Percentiles rank a stretch among this genome's conserved stretches.
Evolutionary conservation across 2,113 vertebrate genomes (phyloP).

Genomic region (Lontra canadensis): DNA sequence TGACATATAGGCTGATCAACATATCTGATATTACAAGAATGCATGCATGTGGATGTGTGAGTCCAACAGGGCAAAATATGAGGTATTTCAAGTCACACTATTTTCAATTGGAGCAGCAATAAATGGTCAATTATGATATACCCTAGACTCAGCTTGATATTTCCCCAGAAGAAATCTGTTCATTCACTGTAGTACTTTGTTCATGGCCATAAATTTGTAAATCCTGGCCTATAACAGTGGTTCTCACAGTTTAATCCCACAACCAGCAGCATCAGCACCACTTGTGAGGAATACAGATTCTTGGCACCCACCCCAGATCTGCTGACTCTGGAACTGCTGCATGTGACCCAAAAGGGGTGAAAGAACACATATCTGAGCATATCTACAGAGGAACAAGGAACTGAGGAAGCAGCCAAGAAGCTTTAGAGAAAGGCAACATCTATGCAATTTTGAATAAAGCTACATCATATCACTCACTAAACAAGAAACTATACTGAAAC

Average conservation of each 20-base stretch:
- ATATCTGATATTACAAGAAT: not conserved
- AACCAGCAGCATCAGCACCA: not conserved
- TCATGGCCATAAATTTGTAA: not conserved
- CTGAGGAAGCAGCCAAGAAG: not conserved
- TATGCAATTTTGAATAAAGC: not conserved
- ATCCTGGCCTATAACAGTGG: not conserved
- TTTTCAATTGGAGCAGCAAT: not conserved
- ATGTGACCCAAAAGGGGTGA: not conserved
- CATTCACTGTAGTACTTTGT: not conserved
- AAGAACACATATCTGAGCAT: not conserved
- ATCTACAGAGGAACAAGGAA: not conserved
- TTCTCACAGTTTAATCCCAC: not conserved
- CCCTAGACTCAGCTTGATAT: not conserved
- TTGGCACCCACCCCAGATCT: not conserved
- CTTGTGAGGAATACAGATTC: not conserved
- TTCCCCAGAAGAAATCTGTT: not conserved
- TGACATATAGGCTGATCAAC: not conserved
- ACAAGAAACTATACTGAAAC: not conserved
- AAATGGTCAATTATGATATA: not conserved
- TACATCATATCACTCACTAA: not conserved
- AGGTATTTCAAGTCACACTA: not conserved
- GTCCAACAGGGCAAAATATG: not conserved
- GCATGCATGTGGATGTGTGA: not conserved
- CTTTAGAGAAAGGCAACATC: not conserved
- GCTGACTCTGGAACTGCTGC: not conserved